A percentile compares a stretch with the other conserved stretches of the same genome.
Conservation (phyloP, 2,888 invertebrate genomes). For the Chrysotoxum bicinctum region DNA sequence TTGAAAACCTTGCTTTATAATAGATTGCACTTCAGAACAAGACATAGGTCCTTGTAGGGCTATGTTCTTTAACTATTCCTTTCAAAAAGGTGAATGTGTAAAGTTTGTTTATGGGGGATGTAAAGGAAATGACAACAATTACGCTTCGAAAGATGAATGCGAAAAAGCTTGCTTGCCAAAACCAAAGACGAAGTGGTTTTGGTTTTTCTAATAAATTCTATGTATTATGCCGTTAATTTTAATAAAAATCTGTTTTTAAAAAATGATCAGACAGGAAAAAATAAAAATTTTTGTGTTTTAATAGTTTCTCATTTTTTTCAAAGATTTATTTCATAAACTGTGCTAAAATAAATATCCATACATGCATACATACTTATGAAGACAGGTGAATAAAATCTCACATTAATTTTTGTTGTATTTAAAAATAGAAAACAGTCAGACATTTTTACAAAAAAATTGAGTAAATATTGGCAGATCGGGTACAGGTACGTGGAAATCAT, state of each 20-base stretch:
- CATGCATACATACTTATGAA: too few relatives aligned
- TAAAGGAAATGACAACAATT: constrained; percentile 10
- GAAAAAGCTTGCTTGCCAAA: constrained; percentile 14
- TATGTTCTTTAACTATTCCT: not conserved
- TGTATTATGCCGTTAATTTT: not conserved
- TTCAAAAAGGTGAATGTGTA: not conserved
- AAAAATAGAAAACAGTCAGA: not conserved
- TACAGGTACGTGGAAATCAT: too few relatives aligned
- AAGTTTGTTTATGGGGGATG: constrained; percentile 7
- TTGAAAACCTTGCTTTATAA: not conserved
- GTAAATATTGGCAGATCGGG: not conserved
- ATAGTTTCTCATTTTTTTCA: not conserved
- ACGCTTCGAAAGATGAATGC: not conserved
- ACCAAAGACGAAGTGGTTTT: not conserved
- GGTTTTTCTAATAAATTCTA: not conserved
- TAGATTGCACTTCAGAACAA: constrained; percentile 5
- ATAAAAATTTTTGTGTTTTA: not conserved
- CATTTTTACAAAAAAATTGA: not conserved
- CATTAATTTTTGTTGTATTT: not conserved
- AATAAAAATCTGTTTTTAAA: not conserved
- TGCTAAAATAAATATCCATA: not conserved
- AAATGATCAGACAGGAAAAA: not conserved
- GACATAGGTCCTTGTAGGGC: constrained; percentile 9
- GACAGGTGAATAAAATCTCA: not conserved
- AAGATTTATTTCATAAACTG: not conserved